phyloP scores from a whole-genome alignment of 2,797 vertebrate species.

The Cynopterus sphinx region DNA sequence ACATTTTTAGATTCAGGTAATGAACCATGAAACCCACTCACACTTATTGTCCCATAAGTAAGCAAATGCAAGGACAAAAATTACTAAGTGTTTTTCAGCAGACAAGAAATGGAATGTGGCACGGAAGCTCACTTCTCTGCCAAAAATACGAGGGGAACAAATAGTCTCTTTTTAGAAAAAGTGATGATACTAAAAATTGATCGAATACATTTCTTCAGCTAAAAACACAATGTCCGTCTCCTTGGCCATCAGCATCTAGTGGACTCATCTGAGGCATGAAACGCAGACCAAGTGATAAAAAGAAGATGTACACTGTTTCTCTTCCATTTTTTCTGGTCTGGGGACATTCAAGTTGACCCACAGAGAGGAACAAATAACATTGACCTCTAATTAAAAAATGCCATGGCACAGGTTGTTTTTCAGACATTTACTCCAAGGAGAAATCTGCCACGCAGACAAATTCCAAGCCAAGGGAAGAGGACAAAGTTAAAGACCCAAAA shows the following conservation, averaged over 20 bases:
- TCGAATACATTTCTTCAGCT: neutral
- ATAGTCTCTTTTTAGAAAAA: slow-evolving; percentile 17
- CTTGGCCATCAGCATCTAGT: neutral
- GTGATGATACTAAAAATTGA: neutral
- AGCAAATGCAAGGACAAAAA: slow-evolving; percentile 22
- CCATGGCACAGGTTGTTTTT: neutral
- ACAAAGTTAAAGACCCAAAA: neutral
- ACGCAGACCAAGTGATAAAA: neutral
- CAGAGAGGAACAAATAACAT: neutral
- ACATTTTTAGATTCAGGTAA: neutral
- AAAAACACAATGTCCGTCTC: slow-evolving; percentile 2
- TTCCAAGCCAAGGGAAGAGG: neutral
- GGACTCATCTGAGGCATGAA: neutral
- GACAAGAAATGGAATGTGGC: neutral
- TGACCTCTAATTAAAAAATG: neutral
- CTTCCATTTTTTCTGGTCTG: neutral
- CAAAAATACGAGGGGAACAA: neutral
- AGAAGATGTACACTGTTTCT: neutral
- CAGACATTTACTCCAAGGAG: slow-evolving; percentile 18
- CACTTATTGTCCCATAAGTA: neutral
- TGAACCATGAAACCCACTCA: neutral
- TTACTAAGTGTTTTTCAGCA: slow-evolving; percentile 35
- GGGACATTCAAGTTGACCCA: neutral
- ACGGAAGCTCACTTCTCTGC: neutral
- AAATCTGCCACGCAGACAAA: neutral